Evolutionary conservation across 1,140 invertebrate genomes (phyloP), one percentile per base, ranked within the genome.

Genomic region (Hirudo medicinalis): DNA sequence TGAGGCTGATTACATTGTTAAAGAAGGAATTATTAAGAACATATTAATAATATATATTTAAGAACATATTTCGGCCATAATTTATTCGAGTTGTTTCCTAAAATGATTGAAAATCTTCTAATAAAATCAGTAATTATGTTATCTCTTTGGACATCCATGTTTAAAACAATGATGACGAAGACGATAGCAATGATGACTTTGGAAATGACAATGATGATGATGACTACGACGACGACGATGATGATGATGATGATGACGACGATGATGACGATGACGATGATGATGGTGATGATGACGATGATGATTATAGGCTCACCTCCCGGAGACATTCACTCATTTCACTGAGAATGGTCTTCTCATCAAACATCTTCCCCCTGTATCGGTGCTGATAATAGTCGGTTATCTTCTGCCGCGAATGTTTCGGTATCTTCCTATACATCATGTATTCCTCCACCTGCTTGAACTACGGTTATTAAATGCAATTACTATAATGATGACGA

Each of bases 391-490:
- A 98, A 82, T 97, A 98, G 82, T 97, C 94, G 19, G 92, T 94
- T 76, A 98, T 97, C 76, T 92, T 85, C 78, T 94, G 91, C 73
- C 94, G 86, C 87, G 97, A 91, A 81, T 93, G 91, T 68, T 92
- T 85, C 55, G 94, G 94, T 77, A 97, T 83, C 81, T 97, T 97
- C 75, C 94, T 86, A 79, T 95, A 96, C 76, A 92, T 92, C 94
- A 97, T 97, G 82, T 97, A 98, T 82, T 97, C 94, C 83, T 98
- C 94, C 72, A 98, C 95, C 91, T 97, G 94, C 86, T 97, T 97
- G 76, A 97, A 90, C 92, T 94, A 19, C 43, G 15, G 43, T 49
- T 49, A 49, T 49, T 49, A 49, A 49, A 49, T 49, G 43, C 43
- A 49, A 49, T 49, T 49, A 49, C 43, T 11, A 49, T 49, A 17